These are phyloP conservation scores for Cosmia trapezina DNA, from an alignment of 2,888 invertebrate genomes.

Conservation along the genomic window DNA sequence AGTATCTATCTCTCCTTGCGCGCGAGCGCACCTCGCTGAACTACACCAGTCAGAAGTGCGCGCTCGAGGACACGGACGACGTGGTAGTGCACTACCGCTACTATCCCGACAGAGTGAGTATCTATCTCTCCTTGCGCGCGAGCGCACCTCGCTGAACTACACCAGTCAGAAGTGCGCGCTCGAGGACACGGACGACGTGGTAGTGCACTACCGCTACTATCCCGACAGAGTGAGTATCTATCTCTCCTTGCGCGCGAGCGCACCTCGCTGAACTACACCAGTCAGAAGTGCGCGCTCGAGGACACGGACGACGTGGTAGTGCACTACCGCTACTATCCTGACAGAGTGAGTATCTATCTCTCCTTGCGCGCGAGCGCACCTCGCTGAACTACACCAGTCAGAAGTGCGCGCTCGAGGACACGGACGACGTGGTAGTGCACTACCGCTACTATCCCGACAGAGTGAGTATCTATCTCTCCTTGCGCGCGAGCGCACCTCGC, in stretches of 20 bases:
- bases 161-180: constrained; percentile 81
- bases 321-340: constrained; percentile 86
- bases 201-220: constrained; percentile 86
- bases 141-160: constrained; percentile 84
- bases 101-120: constrained; percentile 83
- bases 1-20: constrained; percentile 73
- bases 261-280: constrained; percentile 85
- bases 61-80: constrained; percentile 84
- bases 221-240: constrained; percentile 79
- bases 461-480: constrained; percentile 71
- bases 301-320: constrained; percentile 86
- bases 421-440: constrained; percentile 85
- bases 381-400: constrained; percentile 83
- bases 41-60: constrained; percentile 81
- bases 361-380: constrained; percentile 85
- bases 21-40: constrained; percentile 85
- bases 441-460: constrained; percentile 86
- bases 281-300: constrained; percentile 80
- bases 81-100: constrained; percentile 87
- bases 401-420: constrained; percentile 83
- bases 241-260: constrained; percentile 86
- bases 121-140: constrained; percentile 81
- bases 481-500: constrained; percentile 85
- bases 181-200: constrained; percentile 85
- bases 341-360: constrained; percentile 75